Evolutionary conservation across 2,888 invertebrate species (phyloP).

Genomic region (Argynnis bischoffii): DNA sequence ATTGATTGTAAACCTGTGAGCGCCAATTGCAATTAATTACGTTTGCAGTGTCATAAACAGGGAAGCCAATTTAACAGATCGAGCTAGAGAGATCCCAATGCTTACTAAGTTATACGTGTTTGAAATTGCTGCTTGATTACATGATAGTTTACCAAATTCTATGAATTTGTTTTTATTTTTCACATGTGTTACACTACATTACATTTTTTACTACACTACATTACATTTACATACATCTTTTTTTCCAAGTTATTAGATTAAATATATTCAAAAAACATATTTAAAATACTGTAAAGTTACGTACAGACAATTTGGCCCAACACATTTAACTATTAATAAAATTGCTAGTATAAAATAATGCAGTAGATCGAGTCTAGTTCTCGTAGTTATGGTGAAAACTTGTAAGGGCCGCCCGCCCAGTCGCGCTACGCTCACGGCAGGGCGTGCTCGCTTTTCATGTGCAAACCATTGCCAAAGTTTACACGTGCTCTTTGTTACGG

Average conservation of each 20-base stretch:
- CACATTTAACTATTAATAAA: conserved; percentile 20
- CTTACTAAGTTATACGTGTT: no score
- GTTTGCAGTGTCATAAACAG: conserved; percentile 39
- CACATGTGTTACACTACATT: no score
- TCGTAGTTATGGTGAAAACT: conserved; percentile 30
- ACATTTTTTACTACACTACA: no score
- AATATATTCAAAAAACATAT: no score
- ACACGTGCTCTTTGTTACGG: conserved; percentile 42
- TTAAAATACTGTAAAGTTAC: no score
- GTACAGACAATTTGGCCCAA: no score
- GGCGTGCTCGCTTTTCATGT: conserved; percentile 50
- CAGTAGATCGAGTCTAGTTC: conserved; percentile 13
- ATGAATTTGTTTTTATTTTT: no score
- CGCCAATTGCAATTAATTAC: conserved; percentile 49
- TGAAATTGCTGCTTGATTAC: no score
- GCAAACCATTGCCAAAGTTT: conserved; percentile 14
- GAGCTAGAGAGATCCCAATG: conserved; percentile 27
- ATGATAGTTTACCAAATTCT: no score
- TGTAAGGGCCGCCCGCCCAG: conserved; percentile 58
- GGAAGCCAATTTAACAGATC: conserved; percentile 40
- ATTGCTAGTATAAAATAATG: background rate
- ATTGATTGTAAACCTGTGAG: conserved; percentile 29
- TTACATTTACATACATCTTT: no score
- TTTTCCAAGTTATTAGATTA: no score
- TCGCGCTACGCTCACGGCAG: conserved; percentile 50